Evolutionary conservation across 2,888 invertebrate species (phyloP), one percentile per base, ranked within the genome.

Genomic region (Zygothrica quintamaculata): DNA sequence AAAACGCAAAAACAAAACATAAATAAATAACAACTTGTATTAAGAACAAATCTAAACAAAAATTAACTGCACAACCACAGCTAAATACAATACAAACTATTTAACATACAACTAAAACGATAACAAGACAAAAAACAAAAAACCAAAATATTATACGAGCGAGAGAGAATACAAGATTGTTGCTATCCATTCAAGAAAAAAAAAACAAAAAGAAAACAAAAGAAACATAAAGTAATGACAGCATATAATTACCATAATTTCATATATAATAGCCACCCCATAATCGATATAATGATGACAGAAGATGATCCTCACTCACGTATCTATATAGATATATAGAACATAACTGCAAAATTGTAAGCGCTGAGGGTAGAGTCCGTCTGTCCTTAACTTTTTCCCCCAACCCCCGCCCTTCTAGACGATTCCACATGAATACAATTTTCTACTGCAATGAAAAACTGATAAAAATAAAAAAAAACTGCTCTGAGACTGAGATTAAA

Each of bases 101-200:
- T 81, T 84, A 74, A 78, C 77, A 71, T 65, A 73, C 61, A 75
- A 82, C 68, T 74, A 71, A 79, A 81, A 62, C 15, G 22, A 52
- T n/a, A 64, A 65, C 51, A 66, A 43, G 62, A 62, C 36, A 25
- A 26, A 18, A 52, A 50, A 58, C 26, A 57, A 71, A 57, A 71
- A 80, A 73, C 69, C 84, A 71, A 80, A 86, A 84, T 78, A 78
- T 73, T 81, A 87, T 87, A 78, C 84, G 87, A 82, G 79, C 85
- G 89, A 88, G 90, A 89, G 90, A 90, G 90, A 90, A 88, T 88
- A 89, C 87, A 90, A 89, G 89, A 90, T 89, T 89, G 90, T 90
- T 88, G 88, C 89, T 89, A 88, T 76, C 87, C 84, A 86, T 78
- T 75, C 66, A 84, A 86, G 84, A 75, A 59, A 69, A 64, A 71